phyloP scores from a whole-genome alignment of 2,797 vertebrate species.

The Sternotherus odoratus region DNA sequence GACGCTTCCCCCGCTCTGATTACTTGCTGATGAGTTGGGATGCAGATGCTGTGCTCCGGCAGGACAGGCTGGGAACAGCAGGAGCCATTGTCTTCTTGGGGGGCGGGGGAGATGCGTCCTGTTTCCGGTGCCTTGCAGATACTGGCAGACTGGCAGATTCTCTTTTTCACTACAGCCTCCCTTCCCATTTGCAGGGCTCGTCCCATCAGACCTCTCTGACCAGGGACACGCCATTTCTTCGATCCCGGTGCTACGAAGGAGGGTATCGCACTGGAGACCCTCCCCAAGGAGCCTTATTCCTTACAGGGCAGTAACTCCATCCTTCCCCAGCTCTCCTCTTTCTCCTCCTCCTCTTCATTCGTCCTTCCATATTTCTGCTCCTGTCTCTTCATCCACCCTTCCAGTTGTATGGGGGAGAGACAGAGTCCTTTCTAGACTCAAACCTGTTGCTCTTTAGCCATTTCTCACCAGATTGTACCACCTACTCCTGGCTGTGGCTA shows the following conservation, averaged over 20 bases:
- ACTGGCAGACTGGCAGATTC: not conserved
- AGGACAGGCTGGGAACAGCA: not conserved
- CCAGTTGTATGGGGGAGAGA: not conserved
- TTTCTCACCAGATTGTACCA: too few species aligned
- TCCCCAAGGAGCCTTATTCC: not conserved
- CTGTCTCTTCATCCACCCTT: not conserved
- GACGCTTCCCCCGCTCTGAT: not conserved
- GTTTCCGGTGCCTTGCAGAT: not conserved
- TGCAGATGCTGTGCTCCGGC: fast-evolving
- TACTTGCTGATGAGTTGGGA: not conserved
- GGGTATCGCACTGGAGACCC: not conserved
- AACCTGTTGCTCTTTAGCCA: not conserved
- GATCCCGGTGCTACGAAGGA: not conserved
- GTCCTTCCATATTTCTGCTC: too few species aligned
- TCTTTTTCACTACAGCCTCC: not conserved
- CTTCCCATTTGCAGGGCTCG: not conserved
- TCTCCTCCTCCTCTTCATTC: not conserved
- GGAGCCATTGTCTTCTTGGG: not conserved
- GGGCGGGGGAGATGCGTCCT: not conserved
- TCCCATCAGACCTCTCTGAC: not conserved
- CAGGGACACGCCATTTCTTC: fast-evolving
- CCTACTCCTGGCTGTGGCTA: not conserved
- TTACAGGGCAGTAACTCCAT: not conserved
- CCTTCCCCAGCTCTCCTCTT: not conserved
- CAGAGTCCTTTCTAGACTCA: not conserved